Percentiles rank a stretch among this genome's conserved stretches.
These are phyloP conservation scores for Aurelia aurita complex sp. Pacific DNA, from an alignment of 30 jellyfish, hydroid and myxozoan species.

Conservation along the genomic window DNA sequence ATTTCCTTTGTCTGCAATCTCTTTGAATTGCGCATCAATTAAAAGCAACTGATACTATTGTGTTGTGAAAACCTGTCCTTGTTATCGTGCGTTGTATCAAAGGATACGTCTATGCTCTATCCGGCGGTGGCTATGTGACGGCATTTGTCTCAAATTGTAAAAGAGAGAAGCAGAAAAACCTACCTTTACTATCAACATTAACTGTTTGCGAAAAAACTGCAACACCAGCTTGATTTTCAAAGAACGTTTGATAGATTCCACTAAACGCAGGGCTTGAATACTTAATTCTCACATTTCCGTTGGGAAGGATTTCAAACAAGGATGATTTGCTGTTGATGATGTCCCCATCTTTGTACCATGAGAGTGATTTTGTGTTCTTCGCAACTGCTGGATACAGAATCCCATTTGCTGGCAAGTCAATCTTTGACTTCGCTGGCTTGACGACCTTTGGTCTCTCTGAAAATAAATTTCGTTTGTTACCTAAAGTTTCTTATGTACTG, in stretches of 20 bases:
- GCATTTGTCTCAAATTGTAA: too few relatives aligned
- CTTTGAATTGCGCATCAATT: too few relatives aligned
- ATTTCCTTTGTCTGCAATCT: too few relatives aligned
- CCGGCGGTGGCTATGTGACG: too few relatives aligned
- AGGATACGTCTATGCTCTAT: too few relatives aligned
- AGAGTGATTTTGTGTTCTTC: not conserved
- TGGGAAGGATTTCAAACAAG: not conserved
- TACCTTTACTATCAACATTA: not conserved
- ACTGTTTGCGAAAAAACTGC: not conserved
- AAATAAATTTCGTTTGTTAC: too few relatives aligned
- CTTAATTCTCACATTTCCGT: not conserved
- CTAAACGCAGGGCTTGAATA: slow-evolving; percentile 13
- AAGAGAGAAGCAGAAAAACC: too few relatives aligned
- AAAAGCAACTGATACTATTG: too few relatives aligned
- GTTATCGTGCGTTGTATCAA: too few relatives aligned
- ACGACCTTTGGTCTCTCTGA: slow-evolving; percentile 19
- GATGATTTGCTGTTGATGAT: not conserved
- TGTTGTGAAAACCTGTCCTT: too few relatives aligned
- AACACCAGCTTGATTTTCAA: slow-evolving; percentile 8
- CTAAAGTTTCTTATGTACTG: too few relatives aligned
- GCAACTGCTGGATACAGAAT: not conserved
- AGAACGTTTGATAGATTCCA: slow-evolving; percentile 18
- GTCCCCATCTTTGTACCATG: slow-evolving; percentile 36
- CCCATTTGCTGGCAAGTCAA: slow-evolving; percentile 8
- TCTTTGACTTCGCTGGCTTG: not conserved